A percentile compares a stretch with the other conserved stretches of the same genome.
phyloP scores from a whole-genome alignment of 2,113 vertebrate genomes.

The Okapia johnstoni region DNA sequence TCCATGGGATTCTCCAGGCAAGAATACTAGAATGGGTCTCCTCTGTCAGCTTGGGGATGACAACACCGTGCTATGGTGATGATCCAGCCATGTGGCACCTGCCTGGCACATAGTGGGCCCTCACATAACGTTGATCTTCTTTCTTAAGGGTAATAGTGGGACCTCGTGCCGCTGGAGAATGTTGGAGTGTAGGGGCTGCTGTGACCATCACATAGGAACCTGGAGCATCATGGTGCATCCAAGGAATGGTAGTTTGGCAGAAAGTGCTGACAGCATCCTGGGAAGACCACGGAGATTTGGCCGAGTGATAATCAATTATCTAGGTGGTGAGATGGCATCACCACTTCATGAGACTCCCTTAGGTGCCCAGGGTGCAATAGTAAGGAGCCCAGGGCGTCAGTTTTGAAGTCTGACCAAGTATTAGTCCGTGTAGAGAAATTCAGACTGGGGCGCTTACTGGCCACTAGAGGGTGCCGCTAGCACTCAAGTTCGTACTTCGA shows the following conservation, averaged over 20 bases:
- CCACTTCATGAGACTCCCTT: background rate
- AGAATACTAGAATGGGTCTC: background rate
- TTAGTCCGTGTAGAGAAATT: background rate
- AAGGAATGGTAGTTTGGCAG: background rate
- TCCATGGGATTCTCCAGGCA: background rate
- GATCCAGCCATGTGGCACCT: no score
- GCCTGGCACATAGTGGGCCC: background rate
- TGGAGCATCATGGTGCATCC: rapidly evolving
- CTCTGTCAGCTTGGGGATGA: background rate
- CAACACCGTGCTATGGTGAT: rapidly evolving
- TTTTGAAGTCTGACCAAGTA: background rate
- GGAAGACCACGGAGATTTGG: background rate
- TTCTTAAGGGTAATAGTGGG: rapidly evolving
- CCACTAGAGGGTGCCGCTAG: constrained; percentile 17
- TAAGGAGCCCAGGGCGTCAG: background rate
- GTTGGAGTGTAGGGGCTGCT: background rate
- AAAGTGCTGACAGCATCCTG: background rate
- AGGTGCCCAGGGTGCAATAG: background rate
- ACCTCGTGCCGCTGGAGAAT: rapidly evolving
- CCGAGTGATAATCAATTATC: background rate
- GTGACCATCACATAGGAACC: rapidly evolving
- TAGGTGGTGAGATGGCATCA: background rate
- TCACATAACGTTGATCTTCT: background rate
- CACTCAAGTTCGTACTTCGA: background rate
- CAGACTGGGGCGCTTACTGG: rapidly evolving